phyloP scores from a whole-genome alignment of 2,113 vertebrate genomes.

The Ageneiosus marmoratus region DNA sequence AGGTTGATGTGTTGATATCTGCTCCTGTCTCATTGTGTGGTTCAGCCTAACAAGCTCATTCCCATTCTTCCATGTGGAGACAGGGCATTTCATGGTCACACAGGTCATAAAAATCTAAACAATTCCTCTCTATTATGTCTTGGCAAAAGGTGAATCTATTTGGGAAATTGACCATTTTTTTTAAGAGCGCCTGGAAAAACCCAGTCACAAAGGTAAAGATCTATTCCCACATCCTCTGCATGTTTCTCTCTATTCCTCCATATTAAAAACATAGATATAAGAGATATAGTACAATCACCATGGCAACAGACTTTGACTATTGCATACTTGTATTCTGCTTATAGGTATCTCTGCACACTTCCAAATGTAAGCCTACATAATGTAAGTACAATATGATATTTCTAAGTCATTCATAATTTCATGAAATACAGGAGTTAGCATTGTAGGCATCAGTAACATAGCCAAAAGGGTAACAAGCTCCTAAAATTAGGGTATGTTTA shows the following conservation, averaged over 20 bases:
- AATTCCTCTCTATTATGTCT: background rate
- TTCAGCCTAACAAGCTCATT: background rate
- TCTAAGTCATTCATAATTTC: background rate
- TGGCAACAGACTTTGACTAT: slow-evolving; percentile 10
- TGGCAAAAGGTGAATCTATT: background rate
- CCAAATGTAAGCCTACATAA: background rate
- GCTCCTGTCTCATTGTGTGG: background rate
- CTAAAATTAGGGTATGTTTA: background rate
- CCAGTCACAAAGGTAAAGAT: slow-evolving; percentile 1
- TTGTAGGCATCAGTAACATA: background rate
- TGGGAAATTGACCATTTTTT: background rate
- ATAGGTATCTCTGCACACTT: background rate
- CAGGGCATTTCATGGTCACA: background rate
- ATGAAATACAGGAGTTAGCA: background rate
- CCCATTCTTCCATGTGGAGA: background rate
- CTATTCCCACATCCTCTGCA: background rate
- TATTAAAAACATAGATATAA: background rate
- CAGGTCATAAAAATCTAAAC: background rate
- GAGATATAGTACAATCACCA: slow-evolving; percentile 4
- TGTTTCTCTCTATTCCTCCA: background rate
- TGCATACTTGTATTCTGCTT: background rate
- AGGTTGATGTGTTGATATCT: background rate
- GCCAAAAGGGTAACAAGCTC: background rate
- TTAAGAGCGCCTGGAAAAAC: background rate
- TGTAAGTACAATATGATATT: background rate